phyloP scores from a whole-genome alignment of 2,888 invertebrate species.

The Junonia oenone region DNA sequence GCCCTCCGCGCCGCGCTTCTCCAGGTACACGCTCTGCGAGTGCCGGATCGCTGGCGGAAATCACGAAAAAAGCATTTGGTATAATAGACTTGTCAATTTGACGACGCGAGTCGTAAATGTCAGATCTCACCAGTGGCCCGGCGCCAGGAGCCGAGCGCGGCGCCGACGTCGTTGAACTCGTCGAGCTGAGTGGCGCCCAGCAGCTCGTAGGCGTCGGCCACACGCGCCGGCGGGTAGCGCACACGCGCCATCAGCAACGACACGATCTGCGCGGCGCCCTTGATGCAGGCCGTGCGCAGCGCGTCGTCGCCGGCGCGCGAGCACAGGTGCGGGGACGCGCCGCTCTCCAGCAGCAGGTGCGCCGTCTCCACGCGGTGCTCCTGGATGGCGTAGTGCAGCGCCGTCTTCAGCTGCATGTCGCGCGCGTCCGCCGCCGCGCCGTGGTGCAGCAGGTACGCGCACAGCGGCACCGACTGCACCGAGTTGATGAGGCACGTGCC shows the following conservation, averaged over 20 bases:
- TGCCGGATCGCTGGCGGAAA: conserved; percentile 27
- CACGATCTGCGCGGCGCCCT: conserved; percentile 83
- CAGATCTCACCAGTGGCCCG: conserved; percentile 77
- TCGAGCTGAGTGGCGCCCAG: conserved; percentile 92
- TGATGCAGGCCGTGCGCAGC: conserved; percentile 90
- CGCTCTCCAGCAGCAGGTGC: conserved; percentile 86
- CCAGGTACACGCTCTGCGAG: conserved; percentile 33
- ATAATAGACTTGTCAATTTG: too few relatives aligned
- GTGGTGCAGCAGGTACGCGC: conserved; percentile 87
- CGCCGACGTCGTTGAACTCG: conserved; percentile 88
- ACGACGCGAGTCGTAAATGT: too few relatives aligned
- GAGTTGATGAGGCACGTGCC: conserved; percentile 96
- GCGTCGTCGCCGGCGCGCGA: conserved; percentile 94
- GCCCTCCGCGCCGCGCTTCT: conserved; percentile 29
- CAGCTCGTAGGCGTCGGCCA: conserved; percentile 92
- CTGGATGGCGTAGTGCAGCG: conserved; percentile 95
- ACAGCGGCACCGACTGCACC: conserved; percentile 91
- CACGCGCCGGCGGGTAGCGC: conserved; percentile 81
- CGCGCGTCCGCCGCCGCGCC: conserved; percentile 92
- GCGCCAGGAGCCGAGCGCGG: conserved; percentile 88
- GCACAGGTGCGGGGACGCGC: conserved; percentile 87
- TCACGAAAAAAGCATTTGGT: too few relatives aligned
- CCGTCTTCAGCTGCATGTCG: conserved; percentile 94
- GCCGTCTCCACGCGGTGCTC: conserved; percentile 91
- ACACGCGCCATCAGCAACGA: conserved; percentile 83